phyloP scores from a whole-genome alignment of 2,113 vertebrate species.

The Terrapene triunguis region DNA sequence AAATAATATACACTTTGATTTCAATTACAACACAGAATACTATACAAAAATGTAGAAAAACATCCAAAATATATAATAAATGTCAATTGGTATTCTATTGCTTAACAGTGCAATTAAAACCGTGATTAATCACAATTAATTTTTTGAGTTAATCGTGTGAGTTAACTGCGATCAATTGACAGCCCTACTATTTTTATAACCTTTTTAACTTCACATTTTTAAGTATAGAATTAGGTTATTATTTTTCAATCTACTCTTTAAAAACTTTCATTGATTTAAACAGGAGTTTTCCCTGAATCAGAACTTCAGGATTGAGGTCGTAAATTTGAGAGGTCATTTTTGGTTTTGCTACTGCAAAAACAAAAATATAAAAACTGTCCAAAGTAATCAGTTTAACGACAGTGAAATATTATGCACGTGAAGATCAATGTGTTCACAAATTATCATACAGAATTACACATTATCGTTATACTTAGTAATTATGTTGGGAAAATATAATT shows the following conservation, averaged over 20 bases:
- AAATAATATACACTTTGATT: too few species aligned
- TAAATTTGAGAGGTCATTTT: neutral
- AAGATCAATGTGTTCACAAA: constrained; percentile 30
- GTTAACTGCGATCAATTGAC: too few species aligned
- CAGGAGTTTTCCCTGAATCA: neutral
- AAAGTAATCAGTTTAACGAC: constrained; percentile 27
- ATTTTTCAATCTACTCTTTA: fast-evolving
- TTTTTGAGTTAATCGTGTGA: too few species aligned
- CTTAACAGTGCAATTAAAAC: too few species aligned
- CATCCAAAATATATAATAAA: too few species aligned
- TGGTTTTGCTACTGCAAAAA: neutral
- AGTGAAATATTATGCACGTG: constrained; percentile 5
- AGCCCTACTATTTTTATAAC: neutral
- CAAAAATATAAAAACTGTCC: neutral
- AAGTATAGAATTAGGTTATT: neutral
- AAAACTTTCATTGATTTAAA: neutral
- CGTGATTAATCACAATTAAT: too few species aligned
- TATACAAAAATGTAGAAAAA: too few species aligned
- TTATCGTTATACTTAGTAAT: constrained; percentile 55
- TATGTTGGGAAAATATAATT: constrained; percentile 64
- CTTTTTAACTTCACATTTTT: neutral
- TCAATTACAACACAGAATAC: too few species aligned
- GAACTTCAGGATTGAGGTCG: neutral
- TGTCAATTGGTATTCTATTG: too few species aligned
- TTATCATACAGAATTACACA: constrained; percentile 49